phyloP scores from a whole-genome alignment of 1,140 invertebrate genomes.

The Venturia canescens region DNA sequence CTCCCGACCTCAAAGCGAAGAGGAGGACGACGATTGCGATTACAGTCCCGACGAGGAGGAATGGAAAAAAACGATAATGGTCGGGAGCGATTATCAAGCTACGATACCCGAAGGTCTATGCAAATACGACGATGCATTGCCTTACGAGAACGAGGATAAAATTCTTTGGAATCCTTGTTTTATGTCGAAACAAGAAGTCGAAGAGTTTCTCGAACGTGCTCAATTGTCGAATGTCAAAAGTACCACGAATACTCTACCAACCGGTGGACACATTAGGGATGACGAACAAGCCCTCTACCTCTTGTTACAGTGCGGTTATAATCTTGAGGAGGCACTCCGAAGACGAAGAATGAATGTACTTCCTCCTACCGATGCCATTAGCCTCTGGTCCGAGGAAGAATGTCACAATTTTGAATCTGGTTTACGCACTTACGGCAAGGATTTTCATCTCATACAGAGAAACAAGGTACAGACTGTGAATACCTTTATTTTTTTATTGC shows the following conservation, averaged over 20 bases:
- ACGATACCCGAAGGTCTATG: constrained; percentile 93
- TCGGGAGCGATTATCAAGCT: constrained; percentile 96
- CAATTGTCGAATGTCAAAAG: constrained; percentile 80
- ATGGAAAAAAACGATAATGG: constrained; percentile 94
- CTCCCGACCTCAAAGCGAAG: constrained; percentile 81
- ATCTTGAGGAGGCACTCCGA: constrained; percentile 93
- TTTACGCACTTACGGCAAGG: constrained; percentile 94
- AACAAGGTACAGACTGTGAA: constrained; percentile 84
- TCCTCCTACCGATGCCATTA: constrained; percentile 84
- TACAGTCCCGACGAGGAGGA: constrained; percentile 88
- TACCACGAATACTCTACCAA: constrained; percentile 78
- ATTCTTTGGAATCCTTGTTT: constrained; percentile 93
- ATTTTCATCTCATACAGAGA: constrained; percentile 96
- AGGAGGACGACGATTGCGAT: constrained; percentile 86
- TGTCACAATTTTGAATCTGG: constrained; percentile 98
- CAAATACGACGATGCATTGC: constrained; percentile 93
- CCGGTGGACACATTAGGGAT: constrained; percentile 90
- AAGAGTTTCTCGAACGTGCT: constrained; percentile 88
- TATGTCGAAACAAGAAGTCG: constrained; percentile 85
- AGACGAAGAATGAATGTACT: constrained; percentile 88
- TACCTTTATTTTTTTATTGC: too few species aligned
- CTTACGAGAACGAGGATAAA: constrained; percentile 98
- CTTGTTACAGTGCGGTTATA: constrained; percentile 95
- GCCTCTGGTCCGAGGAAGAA: constrained; percentile 98
- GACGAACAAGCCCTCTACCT: constrained; percentile 96